These are phyloP conservation scores for Drosophila phalerata DNA, from an alignment of 2,888 invertebrate genomes.

Conservation along the genomic window DNA sequence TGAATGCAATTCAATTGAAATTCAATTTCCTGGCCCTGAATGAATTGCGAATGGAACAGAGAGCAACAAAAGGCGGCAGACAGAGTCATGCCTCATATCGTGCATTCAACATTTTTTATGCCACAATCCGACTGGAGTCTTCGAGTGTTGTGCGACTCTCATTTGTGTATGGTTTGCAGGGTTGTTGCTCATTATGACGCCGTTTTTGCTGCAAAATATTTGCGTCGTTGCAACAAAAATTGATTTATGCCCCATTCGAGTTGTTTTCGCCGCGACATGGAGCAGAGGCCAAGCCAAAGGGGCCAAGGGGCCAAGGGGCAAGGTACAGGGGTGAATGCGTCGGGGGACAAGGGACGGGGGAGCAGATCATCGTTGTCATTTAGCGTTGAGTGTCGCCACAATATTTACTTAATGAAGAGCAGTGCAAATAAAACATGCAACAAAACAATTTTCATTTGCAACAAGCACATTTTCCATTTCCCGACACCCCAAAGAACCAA, in stretches of 20 bases:
- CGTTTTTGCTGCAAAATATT: conserved; percentile 55
- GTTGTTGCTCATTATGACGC: conserved; percentile 51
- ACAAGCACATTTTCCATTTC: conserved; percentile 7
- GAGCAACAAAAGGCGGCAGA: neutral
- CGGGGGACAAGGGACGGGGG: neutral
- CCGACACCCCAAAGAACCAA: conserved; percentile 3
- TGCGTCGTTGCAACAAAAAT: conserved; percentile 44
- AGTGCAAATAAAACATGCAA: conserved; percentile 46
- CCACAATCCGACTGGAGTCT: conserved; percentile 1
- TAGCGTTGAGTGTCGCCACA: conserved; percentile 31
- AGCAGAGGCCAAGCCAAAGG: conserved; percentile 2
- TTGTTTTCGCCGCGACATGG: conserved; percentile 34
- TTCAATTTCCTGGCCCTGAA: neutral
- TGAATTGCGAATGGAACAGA: conserved; percentile 12
- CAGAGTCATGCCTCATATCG: conserved; percentile 23
- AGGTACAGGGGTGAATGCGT: neutral
- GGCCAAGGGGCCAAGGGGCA: conserved; percentile 15
- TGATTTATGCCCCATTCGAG: conserved; percentile 70
- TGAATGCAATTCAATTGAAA: no score
- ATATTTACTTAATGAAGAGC: conserved; percentile 50
- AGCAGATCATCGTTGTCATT: conserved; percentile 9
- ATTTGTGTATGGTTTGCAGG: neutral
- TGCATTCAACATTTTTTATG: conserved; percentile 20
- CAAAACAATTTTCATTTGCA: conserved; percentile 47
- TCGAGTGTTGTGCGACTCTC: neutral